Percentiles rank a stretch among this genome's conserved stretches.
phyloP scores from a whole-genome alignment of 2,113 vertebrate genomes.

The Cebus imitator region DNA sequence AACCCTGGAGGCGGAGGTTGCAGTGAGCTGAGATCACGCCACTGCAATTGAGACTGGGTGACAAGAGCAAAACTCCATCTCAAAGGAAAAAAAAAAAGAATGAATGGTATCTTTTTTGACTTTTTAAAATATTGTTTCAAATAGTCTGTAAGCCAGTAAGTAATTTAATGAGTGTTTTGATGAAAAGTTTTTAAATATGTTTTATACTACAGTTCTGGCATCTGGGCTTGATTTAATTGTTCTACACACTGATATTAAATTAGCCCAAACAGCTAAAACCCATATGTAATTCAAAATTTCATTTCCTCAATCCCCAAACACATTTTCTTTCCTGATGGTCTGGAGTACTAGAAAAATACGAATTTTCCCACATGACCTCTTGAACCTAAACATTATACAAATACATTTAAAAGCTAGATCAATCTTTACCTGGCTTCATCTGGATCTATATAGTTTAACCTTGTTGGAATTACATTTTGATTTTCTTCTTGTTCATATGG shows the following conservation, averaged over 20 bases:
- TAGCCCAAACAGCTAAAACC: neutral
- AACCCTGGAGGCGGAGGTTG: no score
- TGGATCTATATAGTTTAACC: neutral
- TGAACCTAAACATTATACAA: slow-evolving; percentile 17
- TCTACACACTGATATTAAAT: neutral
- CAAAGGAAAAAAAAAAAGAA: no score
- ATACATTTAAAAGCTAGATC: slow-evolving; percentile 12
- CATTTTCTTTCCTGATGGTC: neutral
- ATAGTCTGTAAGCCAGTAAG: neutral
- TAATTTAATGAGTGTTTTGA: neutral
- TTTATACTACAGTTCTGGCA: neutral
- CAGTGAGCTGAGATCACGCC: no score
- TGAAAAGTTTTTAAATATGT: neutral
- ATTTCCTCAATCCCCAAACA: neutral
- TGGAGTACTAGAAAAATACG: slow-evolving; percentile 4
- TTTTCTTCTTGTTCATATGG: neutral
- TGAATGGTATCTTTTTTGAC: neutral
- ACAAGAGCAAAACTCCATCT: no score
- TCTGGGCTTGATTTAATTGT: neutral
- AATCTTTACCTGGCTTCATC: neutral
- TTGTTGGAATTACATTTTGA: neutral
- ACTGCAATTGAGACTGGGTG: no score
- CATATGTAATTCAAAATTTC: neutral
- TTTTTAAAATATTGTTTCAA: neutral
- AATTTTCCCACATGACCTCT: neutral